phyloP scores from a whole-genome alignment of 2,888 invertebrate species.

The Norana najaformis region DNA sequence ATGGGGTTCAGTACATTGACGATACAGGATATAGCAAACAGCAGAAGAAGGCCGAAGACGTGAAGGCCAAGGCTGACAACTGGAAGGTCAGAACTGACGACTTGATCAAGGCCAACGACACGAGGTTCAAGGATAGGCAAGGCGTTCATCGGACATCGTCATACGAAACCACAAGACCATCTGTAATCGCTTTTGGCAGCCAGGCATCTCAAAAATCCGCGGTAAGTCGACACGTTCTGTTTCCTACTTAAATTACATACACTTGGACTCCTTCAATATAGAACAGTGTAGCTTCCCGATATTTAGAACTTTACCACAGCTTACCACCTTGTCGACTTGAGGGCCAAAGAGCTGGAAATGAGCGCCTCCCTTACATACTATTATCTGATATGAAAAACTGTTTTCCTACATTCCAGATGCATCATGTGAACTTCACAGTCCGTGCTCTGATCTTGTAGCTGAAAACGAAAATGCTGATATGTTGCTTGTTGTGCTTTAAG shows the following conservation, averaged over 20 bases:
- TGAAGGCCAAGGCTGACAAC: not conserved
- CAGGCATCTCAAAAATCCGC: not conserved
- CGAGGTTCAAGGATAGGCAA: not conserved
- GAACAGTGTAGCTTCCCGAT: too few species aligned
- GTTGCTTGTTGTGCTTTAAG: too few species aligned
- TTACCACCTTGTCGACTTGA: too few species aligned
- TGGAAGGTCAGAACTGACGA: not conserved
- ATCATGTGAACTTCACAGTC: too few species aligned
- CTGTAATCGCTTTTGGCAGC: conserved; percentile 6
- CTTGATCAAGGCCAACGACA: not conserved
- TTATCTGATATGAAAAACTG: too few species aligned
- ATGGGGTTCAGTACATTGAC: not conserved
- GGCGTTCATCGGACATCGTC: not conserved
- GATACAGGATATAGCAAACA: not conserved
- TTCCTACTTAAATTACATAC: not conserved
- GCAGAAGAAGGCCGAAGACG: not conserved
- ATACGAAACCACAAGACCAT: not conserved
- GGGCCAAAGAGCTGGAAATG: too few species aligned
- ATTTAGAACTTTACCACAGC: too few species aligned
- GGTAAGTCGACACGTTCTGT: not conserved
- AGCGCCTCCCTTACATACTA: too few species aligned
- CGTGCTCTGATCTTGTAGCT: too few species aligned
- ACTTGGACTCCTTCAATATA: too few species aligned
- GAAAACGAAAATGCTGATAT: too few species aligned
- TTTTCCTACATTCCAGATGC: too few species aligned